These are phyloP conservation scores for Varecia variegata DNA, from an alignment of 2,797 vertebrate species.

Conservation along the genomic window DNA sequence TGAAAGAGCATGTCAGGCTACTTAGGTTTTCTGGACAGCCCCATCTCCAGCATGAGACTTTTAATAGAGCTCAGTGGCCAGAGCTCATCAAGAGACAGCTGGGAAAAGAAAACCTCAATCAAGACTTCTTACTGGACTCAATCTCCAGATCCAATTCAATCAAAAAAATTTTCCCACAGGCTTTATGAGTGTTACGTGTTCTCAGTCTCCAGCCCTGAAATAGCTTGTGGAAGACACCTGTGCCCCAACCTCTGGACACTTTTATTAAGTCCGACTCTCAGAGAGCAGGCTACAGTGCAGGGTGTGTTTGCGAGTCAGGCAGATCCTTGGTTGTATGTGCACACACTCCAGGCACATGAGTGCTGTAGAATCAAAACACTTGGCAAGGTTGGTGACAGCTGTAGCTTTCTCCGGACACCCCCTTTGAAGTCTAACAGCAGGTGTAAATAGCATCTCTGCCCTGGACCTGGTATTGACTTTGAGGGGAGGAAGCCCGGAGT, in stretches of 20 bases:
- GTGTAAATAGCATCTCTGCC: neutral
- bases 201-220: constrained; percentile 29
- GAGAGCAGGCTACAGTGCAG: neutral
- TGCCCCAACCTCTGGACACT: neutral
- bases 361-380: neutral
- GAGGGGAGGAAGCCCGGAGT: neutral
- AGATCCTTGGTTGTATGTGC: neutral
- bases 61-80: constrained; percentile 17
- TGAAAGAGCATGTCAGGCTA: neutral
- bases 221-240: neutral
- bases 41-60: neutral
- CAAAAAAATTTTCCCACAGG: neutral
- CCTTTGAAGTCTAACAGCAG: neutral
- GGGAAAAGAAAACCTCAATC: neutral
- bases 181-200: neutral
- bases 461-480: neutral
- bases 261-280: neutral
- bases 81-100: constrained; percentile 9
- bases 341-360: neutral
- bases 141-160: constrained; percentile 52
- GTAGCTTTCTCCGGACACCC: neutral
- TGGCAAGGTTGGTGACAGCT: neutral
- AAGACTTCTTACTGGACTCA: constrained; percentile 28
- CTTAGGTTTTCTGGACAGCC: neutral
- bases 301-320: neutral